Evolutionary conservation across 2,797 vertebrate genomes (phyloP).

Genomic region (Pseudomugil tenellus): DNA sequence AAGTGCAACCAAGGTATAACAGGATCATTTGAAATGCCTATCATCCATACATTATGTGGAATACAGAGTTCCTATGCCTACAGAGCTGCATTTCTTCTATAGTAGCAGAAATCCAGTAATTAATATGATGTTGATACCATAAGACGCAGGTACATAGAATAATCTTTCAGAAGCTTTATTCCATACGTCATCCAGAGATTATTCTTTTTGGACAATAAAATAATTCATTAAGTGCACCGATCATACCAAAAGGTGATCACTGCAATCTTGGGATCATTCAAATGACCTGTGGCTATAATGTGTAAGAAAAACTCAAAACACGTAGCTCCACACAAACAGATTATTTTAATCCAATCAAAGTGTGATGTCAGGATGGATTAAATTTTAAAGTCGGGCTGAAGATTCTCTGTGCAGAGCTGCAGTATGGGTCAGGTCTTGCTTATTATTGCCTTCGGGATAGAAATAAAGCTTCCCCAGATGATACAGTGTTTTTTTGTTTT

Average conservation of each 20-base stretch:
- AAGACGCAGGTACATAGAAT: background rate
- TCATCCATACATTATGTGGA: conserved; percentile 18
- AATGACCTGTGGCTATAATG: conserved; percentile 26
- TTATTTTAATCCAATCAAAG: conserved; percentile 42
- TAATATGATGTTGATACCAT: background rate
- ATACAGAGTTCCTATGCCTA: background rate
- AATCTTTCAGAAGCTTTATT: background rate
- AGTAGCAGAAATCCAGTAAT: background rate
- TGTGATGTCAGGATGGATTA: conserved; percentile 18
- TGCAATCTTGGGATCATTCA: conserved; percentile 17
- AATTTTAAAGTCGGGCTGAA: conserved; percentile 31
- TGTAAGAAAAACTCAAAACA: conserved; percentile 2
- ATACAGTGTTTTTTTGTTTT: conserved; percentile 37
- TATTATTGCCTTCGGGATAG: conserved; percentile 25
- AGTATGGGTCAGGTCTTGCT: conserved; percentile 12
- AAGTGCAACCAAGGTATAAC: conserved; percentile 7
- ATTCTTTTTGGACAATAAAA: conserved; percentile 5
- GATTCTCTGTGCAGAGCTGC: conserved; percentile 1
- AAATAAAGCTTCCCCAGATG: conserved; percentile 24
- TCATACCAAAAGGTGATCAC: conserved; percentile 14
- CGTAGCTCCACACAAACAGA: conserved; percentile 11
- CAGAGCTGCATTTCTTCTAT: conserved; percentile 6
- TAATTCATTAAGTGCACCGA: background rate
- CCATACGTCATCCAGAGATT: background rate
- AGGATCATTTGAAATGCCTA: conserved; percentile 24